Base-by-base conservation (phyloP, 2,113 vertebrate genomes). In the Sphaerodactylus townsendi region DNA sequence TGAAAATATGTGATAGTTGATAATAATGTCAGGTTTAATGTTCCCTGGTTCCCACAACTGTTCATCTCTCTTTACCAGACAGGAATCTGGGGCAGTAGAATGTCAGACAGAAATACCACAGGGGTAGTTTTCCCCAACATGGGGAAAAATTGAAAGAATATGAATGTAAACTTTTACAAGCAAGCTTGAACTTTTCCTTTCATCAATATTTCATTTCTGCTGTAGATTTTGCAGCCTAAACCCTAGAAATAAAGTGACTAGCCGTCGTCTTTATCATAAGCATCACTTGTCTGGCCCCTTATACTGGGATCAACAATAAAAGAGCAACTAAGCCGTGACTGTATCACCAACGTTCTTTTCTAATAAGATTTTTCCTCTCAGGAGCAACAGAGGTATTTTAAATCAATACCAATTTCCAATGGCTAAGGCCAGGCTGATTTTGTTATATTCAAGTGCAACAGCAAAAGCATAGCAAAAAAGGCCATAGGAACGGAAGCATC, bases 361-460 rank as follows among this genome's bases (percentile, higher is more conserved):
- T 82, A 85, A 48, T 75, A 64, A 37, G 46, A 77, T 5, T 5
- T 14, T 80, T 85, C 77, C 30, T 25, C 69, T 50, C 9, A 35
- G n/a, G 75, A 65, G 90, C 1, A 85, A 88, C 73, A 15, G 69
- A 72, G 41, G 10, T 74, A 2, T 8, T 90, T 89, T n/a, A 80
- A 79, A 80, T 85, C 25, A 7, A 30, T 69, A 73, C 3, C 56
- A 84, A 81, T 50, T 81, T 48, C 2, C 64, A 64, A 56, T 73
- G 28, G 33, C 78, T 72, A 1, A 79, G 39, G 35, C 9, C 77
- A 44, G 8, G 2, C 7, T 85, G 79, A 76, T 1, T 2, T 39
- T 48, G 30, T 84, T 82, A 56, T 10, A 30, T 77, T 90, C 37
- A 82, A 28, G 50, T 28, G 44, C 9, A 90, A 83, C 68, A 68